These are phyloP conservation scores for Timema podura DNA, from an alignment of 2,888 invertebrate genomes.

Conservation along the genomic window DNA sequence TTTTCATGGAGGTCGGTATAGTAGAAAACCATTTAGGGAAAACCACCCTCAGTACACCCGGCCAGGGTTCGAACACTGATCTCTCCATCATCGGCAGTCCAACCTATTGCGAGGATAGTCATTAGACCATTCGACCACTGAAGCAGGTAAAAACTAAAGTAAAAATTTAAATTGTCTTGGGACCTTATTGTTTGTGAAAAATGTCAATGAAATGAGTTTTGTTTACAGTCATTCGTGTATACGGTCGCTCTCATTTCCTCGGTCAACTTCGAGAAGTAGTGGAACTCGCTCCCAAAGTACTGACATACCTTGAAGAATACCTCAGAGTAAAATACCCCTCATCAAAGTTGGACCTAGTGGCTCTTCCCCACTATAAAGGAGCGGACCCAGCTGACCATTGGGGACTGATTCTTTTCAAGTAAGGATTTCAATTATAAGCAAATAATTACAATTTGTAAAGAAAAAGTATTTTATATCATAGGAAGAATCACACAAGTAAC, in stretches of 20 bases:
- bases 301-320: slow-evolving; percentile 57
- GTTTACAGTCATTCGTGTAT: slow-evolving; percentile 50
- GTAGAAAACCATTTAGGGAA: too few species aligned
- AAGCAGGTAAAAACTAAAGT: too few species aligned
- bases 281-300: slow-evolving; percentile 54
- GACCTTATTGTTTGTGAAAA: too few species aligned
- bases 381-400: slow-evolving; percentile 72
- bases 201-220: not conserved
- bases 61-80: too few species aligned
- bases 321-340: slow-evolving; percentile 64
- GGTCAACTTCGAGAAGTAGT: slow-evolving; percentile 48
- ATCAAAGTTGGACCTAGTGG: slow-evolving; percentile 65
- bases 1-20: too few species aligned
- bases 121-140: too few species aligned
- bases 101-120: too few species aligned
- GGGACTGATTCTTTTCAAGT: slow-evolving; percentile 78
- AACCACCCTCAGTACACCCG: too few species aligned
- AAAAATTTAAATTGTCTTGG: too few species aligned
- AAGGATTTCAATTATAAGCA: slow-evolving; percentile 37
- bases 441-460: not conserved
- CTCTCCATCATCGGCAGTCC: too few species aligned
- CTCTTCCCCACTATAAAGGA: slow-evolving; percentile 66
- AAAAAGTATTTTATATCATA: too few species aligned
- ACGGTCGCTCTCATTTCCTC: slow-evolving; percentile 61
- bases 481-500: too few species aligned